Evolutionary conservation across 2,113 vertebrate genomes (phyloP), one percentile per base, ranked within the genome.

Genomic region (Scophthalmus maximus): DNA sequence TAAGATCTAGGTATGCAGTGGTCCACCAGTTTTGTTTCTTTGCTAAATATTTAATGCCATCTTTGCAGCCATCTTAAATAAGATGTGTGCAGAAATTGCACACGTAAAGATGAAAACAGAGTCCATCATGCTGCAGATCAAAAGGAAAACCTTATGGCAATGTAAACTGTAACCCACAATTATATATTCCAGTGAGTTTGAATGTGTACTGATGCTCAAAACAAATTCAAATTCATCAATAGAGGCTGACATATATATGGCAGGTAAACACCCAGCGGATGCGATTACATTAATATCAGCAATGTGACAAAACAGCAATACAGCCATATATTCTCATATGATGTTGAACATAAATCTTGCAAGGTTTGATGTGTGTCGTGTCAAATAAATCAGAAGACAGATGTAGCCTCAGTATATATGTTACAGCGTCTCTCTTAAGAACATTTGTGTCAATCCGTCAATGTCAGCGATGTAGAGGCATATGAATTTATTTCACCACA

Each of bases 331-430:
- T 40, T 9, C 12, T 17, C 8, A 14, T 3, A 5, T 36, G 42
- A 53, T 25, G 30, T 34, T 26, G 40, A 12, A 34, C n/a, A 32
- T 5, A 17, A 26, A 59, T 72, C 18, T n/a, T 38, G 2, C 18
- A 5, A 62, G 2, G 0, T 29, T 2, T 2, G 9, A 11, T 14
- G 2, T 50, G 62, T 59, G 30, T 8, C 34, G 20, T 27, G 22
- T 75, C 66, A 56, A 59, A 26, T 49, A 30, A 63, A 81, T 75
- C 38, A 76, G n/a, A 68, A 79, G 38, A 49, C 57, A 8, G 44
- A 68, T 32, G 26, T 63, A 53, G 60, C 60, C 29, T 51, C 18
- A 23, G 11, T 25, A 23, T 55, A 55, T 17, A 70, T 55, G 18
- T 70, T 52, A 6, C 11, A 29, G 12, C 40, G 23, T 51, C 15